phyloP scores from a whole-genome alignment of 1,140 invertebrate species.

The Pseudomyrmex sp. region DNA sequence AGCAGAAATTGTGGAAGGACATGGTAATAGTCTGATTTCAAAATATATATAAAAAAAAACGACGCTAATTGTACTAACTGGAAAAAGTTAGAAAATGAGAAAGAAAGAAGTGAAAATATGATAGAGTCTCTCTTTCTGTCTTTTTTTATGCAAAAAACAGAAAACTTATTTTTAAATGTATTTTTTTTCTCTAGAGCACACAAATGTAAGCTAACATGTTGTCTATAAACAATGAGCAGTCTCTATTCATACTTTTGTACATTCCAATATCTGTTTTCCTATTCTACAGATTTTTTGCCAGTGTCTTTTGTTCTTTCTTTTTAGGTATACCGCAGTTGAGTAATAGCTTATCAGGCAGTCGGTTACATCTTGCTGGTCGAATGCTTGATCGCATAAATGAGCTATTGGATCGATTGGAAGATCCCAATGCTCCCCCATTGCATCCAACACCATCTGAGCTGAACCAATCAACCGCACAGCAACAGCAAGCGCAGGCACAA shows the following conservation, averaged over 20 bases:
- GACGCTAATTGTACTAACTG: too few species aligned
- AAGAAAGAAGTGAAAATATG: too few species aligned
- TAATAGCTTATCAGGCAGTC: constrained; percentile 81
- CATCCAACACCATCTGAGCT: constrained; percentile 68
- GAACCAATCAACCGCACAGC: constrained; percentile 56
- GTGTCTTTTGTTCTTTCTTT: constrained; percentile 12
- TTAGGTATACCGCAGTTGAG: constrained; percentile 80
- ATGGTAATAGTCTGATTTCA: constrained; percentile 73
- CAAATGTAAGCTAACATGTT: too few species aligned
- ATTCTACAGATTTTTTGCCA: neutral
- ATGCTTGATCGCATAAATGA: constrained; percentile 83
- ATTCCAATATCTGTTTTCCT: too few species aligned
- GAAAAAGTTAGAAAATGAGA: too few species aligned
- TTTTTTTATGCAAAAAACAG: neutral
- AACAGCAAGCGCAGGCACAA: constrained; percentile 66
- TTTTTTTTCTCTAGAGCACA: too few species aligned
- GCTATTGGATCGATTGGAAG: constrained; percentile 83
- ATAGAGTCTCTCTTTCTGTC: neutral
- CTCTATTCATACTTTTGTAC: too few species aligned
- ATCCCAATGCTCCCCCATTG: constrained; percentile 72
- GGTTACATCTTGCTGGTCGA: constrained; percentile 80
- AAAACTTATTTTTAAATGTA: too few species aligned
- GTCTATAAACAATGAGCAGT: too few species aligned
- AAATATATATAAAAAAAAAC: too few species aligned
- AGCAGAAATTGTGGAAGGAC: constrained; percentile 86